Evolutionary conservation across 2,113 vertebrate species (phyloP), one percentile per base, ranked within the genome.

Genomic region (Marmota monax): DNA sequence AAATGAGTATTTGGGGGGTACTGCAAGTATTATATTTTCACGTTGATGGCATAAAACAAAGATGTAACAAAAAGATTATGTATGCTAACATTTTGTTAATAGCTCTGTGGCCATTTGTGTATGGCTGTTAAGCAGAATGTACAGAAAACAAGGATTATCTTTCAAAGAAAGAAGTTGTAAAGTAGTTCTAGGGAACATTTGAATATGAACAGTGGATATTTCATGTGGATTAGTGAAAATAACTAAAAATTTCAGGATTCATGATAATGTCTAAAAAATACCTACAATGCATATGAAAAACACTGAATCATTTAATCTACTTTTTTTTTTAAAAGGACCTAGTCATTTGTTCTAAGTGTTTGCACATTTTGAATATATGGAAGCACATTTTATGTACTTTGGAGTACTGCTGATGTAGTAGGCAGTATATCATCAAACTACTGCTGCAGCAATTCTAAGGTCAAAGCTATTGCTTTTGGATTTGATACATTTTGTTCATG

Each of bases 381-480:
- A 96, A 98, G 70, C 29, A 83, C 39, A 89, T 90, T 97, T 96
- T 94, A 90, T 88, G 58, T 84, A 87, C 87, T 93, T 97, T 11
- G 13, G 65, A 93, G 51, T 53, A 92, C 70, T 97, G 97, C 95
- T 92, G 95, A 96, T 86, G 42, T 82, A 72, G 97, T 82, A 14
- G 51, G 39, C 51, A 94, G 58, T 96, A 78, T 87, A 97, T 98
- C 93, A 97, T 67, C 79, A 87, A 92, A 92, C 58, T 67, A 96
- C 72, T 5, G 3, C 78, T 61, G 53, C 76, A 96, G 96, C 94
- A 76, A 88, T 89, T 96, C 92, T 96, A 95, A 97, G 94, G 97
- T 97, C 98, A 97, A 97, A 98, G 84, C 93, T 93, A 97, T 97
- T 97, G 94, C 96, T 97, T 97, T 95, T 94, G 93, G 84, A 96